Evolutionary conservation across 2,113 vertebrate species (phyloP).

Genomic region (Gasterosteus nipponicus): DNA sequence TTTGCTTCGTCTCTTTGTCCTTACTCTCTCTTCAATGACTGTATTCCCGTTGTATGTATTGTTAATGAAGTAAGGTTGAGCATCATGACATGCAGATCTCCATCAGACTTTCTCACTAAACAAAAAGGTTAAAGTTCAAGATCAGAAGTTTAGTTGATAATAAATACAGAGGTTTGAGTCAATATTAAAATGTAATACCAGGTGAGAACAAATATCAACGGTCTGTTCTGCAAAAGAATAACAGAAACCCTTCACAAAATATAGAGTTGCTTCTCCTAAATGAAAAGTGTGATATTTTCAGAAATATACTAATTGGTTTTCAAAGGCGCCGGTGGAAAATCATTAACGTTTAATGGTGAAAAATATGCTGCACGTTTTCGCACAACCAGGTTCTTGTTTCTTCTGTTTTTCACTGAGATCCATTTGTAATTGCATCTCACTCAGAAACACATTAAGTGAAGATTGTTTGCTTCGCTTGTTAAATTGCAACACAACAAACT

Average conservation of each 20-base stretch:
- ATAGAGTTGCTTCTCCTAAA: not conserved
- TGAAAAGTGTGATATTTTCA: not conserved
- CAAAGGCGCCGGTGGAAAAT: no score
- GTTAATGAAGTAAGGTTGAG: not conserved
- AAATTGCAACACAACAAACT: no score
- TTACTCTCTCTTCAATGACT: not conserved
- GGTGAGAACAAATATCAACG: not conserved
- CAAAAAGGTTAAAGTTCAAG: constrained; percentile 28
- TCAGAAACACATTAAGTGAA: no score
- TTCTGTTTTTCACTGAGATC: no score
- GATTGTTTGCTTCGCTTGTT: no score
- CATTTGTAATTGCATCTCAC: no score
- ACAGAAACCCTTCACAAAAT: not conserved
- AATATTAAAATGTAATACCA: not conserved
- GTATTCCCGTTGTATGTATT: not conserved
- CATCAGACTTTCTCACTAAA: constrained; percentile 23
- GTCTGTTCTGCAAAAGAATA: not conserved
- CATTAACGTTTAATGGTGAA: no score
- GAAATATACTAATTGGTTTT: not conserved
- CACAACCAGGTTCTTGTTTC: no score
- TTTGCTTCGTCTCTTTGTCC: not conserved
- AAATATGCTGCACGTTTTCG: no score
- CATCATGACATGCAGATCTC: constrained; percentile 29
- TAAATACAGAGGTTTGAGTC: constrained; percentile 30
- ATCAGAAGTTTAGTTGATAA: constrained; percentile 23